Evolutionary conservation across 2,888 invertebrate species (phyloP), one percentile per base, ranked within the genome.

Genomic region (Galerucella nymphaeae): DNA sequence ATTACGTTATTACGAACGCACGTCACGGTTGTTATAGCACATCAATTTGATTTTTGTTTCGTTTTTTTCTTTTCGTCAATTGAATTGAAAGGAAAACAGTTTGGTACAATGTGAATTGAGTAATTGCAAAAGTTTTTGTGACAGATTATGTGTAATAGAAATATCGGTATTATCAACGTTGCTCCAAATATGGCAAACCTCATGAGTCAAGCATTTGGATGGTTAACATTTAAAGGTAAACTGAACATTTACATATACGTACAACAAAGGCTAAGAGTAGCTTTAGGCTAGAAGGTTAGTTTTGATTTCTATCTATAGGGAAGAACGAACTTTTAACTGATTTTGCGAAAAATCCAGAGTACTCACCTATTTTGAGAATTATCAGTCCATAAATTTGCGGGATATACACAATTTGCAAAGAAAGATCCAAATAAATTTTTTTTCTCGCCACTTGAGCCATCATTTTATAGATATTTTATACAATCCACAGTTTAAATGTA

Each of bases 21-120:
- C 48, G 48, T 48, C 48, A 48, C 48, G 48, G 48, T 53, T 53
- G 18, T 18, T 53, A 16, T 53, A 53, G 48, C 48, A 48, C 48
- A 48, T 48, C 48, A 18, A 53, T 16, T 9, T 5, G 18, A 53
- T 16, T n/a, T 53, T 16, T 53, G n/a, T 53, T 18, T 53, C 50
- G 10, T 16, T 53, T 53, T 53, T 50, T 53, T 53, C 9, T 9
- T 16, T 11, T 53, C 2, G 9, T 6, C 9, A 9, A 53, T 18
- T n/a, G 3, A 48, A 8, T 48, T 48, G 14, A n/a, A 48, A 3
- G 4, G n/a, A n/a, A 48, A 48, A 5, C 14, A 4, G 48, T 3
- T 14, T 48, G n/a, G 48, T 48, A n/a, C 14, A 13, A 48, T n/a
- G 8, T n/a, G n/a, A 13, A 4, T 48, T 48, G 48, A 13, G 48